A percentile compares a stretch with the other conserved stretches of the same genome.
Evolutionary conservation across 2,113 vertebrate species (phyloP).

Genomic region (Pavo muticus): DNA sequence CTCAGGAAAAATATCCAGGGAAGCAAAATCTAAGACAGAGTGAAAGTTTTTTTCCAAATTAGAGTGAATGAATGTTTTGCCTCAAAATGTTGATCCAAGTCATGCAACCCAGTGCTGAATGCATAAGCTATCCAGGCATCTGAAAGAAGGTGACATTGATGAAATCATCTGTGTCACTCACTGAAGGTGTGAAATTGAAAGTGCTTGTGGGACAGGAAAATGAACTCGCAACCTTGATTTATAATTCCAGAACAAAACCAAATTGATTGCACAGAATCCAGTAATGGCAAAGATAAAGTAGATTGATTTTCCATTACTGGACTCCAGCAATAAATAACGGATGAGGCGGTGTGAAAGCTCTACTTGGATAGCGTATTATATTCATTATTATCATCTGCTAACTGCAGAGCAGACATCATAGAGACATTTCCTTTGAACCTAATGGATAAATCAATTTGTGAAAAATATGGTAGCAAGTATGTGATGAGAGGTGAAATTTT

Average conservation of each 20-base stretch:
- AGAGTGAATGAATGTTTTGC: background rate
- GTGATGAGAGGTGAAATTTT: background rate
- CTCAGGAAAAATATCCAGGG: background rate
- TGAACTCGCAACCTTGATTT: background rate
- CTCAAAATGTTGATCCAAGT: background rate
- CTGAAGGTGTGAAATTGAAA: background rate
- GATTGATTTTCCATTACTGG: background rate
- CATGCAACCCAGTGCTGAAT: background rate
- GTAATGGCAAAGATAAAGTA: background rate
- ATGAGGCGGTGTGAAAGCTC: background rate
- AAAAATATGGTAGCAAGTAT: background rate
- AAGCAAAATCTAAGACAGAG: background rate
- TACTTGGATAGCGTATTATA: background rate
- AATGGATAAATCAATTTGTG: background rate
- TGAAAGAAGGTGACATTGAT: background rate
- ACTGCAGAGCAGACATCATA: background rate
- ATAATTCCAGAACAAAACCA: background rate
- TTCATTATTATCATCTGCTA: background rate
- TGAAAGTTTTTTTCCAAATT: background rate
- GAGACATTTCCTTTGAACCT: background rate
- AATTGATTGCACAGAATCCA: background rate
- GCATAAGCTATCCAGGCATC: background rate
- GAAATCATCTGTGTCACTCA: background rate
- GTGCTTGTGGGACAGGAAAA: background rate
- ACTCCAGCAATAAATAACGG: constrained; percentile 1